A percentile compares a stretch with the other conserved stretches of the same genome.
Evolutionary conservation across 1,140 invertebrate genomes (phyloP).

Genomic region (Neotoxoptera formosana): DNA sequence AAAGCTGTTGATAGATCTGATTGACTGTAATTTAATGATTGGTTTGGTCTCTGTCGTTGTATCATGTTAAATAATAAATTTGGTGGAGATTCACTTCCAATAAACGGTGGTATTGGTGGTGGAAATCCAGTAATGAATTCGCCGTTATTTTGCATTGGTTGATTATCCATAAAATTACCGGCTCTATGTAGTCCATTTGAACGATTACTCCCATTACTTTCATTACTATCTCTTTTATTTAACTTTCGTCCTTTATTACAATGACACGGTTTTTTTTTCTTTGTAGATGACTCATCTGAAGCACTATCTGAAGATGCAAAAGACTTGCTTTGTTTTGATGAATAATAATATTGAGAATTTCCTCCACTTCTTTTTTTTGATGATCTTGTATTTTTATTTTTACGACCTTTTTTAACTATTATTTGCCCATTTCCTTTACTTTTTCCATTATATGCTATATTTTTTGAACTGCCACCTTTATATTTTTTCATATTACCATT

Average conservation of each 20-base stretch:
- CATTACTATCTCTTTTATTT: background rate
- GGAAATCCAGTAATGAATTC: background rate
- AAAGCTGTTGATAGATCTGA: background rate
- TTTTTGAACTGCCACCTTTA: background rate
- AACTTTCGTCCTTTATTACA: background rate
- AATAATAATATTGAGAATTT: background rate
- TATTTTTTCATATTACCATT: background rate
- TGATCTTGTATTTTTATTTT: background rate
- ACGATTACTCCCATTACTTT: background rate
- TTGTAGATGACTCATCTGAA: background rate
- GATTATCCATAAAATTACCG: background rate
- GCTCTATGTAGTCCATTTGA: background rate
- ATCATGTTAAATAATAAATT: background rate
- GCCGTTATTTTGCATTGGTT: background rate
- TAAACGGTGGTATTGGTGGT: background rate
- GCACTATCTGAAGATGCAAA: background rate
- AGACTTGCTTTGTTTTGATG: background rate
- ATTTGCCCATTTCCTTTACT: background rate
- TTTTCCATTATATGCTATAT: background rate
- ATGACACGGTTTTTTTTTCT: background rate
- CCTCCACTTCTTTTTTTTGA: background rate
- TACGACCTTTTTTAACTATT: background rate
- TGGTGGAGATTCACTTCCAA: background rate
- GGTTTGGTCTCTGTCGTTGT: background rate
- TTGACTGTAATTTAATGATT: background rate